These are phyloP conservation scores for Bubo scandiacus DNA, from an alignment of 2,113 vertebrate genomes.

Conservation along the genomic window DNA sequence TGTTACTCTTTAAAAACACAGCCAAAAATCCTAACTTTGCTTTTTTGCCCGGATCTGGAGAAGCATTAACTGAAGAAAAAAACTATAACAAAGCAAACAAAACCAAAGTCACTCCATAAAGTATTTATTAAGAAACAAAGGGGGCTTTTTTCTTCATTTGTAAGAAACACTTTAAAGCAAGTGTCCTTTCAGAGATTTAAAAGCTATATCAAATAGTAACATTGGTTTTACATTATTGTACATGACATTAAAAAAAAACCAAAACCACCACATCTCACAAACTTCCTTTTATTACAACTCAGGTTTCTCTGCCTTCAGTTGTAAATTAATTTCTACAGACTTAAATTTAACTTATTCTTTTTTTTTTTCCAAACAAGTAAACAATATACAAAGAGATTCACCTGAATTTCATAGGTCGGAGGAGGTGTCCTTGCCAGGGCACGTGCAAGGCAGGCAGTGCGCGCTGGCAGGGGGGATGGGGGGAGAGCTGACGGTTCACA, in stretches of 20 bases:
- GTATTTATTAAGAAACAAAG: conserved; percentile 80
- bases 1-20: not conserved
- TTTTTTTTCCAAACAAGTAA: conserved; percentile 54
- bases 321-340: conserved; percentile 68
- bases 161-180: conserved; percentile 67
- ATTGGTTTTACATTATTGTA: conserved; percentile 69
- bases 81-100: not conserved
- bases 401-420: conserved; percentile 55
- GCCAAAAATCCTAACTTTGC: not conserved
- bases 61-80: not conserved
- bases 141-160: conserved; percentile 56
- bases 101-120: conserved; percentile 70
- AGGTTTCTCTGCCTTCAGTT: conserved; percentile 20
- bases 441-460: conserved; percentile 38
- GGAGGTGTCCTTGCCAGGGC: conserved; percentile 19
- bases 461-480: not conserved
- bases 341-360: conserved; percentile 66
- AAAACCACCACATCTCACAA: conserved; percentile 53
- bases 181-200: conserved; percentile 53
- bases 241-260: conserved; percentile 34
- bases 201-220: conserved; percentile 61
- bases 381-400: conserved; percentile 68
- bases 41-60: not conserved
- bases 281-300: conserved; percentile 57
- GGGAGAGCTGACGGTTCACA: not conserved